phyloP scores from a whole-genome alignment of 1,140 invertebrate genomes.

The Steinernema khuongi region DNA sequence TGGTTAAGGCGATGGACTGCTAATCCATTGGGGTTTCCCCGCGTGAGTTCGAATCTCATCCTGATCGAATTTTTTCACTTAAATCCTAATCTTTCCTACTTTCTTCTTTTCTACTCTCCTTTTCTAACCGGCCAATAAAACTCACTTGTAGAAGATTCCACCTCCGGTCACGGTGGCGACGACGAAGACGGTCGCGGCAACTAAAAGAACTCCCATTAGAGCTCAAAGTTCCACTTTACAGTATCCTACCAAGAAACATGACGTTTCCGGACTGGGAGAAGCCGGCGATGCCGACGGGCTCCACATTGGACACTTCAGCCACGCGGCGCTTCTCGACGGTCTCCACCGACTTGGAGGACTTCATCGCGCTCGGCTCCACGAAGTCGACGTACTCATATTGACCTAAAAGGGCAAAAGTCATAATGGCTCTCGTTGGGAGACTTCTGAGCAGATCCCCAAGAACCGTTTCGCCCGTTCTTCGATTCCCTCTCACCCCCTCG shows the following conservation, averaged over 20 bases:
- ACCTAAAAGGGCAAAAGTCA: neutral
- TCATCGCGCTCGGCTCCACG: neutral
- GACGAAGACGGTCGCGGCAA: slow-evolving; percentile 4
- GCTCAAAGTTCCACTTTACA: neutral
- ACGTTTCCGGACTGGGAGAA: neutral
- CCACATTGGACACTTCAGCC: neutral
- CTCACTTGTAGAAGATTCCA: slow-evolving; percentile 10
- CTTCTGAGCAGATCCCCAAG: too few species aligned
- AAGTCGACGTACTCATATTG: slow-evolving; percentile 2
- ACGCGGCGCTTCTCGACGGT: neutral
- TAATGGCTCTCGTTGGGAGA: too few species aligned
- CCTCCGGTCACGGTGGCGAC: slow-evolving; percentile 2
- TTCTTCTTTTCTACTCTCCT: neutral
- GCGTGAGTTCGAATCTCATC: neutral
- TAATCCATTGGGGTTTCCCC: slow-evolving; percentile 51
- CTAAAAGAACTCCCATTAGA: neutral
- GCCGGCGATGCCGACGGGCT: neutral
- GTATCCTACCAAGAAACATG: neutral
- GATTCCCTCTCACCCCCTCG: too few species aligned
- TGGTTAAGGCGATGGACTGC: slow-evolving; percentile 49
- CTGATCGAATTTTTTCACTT: neutral
- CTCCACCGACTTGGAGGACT: neutral
- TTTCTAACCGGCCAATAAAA: neutral
- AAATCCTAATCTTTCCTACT: neutral
- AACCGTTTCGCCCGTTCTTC: too few species aligned